These are phyloP conservation scores for Diabrotica undecimpunctata DNA, from an alignment of 1,140 invertebrate genomes.

Conservation along the genomic window DNA sequence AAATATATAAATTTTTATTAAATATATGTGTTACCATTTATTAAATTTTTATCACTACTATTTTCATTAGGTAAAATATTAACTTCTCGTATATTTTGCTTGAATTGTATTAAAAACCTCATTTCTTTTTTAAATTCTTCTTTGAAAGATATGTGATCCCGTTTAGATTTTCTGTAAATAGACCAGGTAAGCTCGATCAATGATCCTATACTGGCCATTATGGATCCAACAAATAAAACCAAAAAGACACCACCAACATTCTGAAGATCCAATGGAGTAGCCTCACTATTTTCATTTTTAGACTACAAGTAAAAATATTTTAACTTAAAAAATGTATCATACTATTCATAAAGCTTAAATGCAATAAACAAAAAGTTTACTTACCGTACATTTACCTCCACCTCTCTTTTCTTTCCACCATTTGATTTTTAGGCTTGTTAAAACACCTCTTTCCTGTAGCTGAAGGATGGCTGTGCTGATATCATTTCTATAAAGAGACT, in stretches of 20 bases:
- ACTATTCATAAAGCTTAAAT: too few species aligned
- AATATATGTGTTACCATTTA: not conserved
- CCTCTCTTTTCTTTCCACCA: slow-evolving; percentile 84
- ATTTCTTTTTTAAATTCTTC: slow-evolving; percentile 68
- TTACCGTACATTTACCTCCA: slow-evolving; percentile 68
- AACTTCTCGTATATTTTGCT: slow-evolving; percentile 30
- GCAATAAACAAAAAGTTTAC: too few species aligned
- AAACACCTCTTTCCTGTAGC: slow-evolving; percentile 73
- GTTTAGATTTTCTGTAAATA: slow-evolving; percentile 29
- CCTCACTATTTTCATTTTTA: slow-evolving; percentile 35
- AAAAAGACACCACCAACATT: slow-evolving; percentile 74
- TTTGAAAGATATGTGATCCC: slow-evolving; percentile 61
- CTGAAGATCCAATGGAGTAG: slow-evolving; percentile 52
- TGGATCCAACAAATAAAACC: slow-evolving; percentile 56
- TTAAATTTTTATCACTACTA: slow-evolving; percentile 7
- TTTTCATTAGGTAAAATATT: not conserved
- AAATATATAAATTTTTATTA: too few species aligned
- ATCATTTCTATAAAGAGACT: slow-evolving; percentile 68
- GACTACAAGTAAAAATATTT: slow-evolving; percentile 23
- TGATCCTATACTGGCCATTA: slow-evolving; percentile 48
- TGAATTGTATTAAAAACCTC: slow-evolving; percentile 46
- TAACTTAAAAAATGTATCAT: not conserved
- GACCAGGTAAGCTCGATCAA: slow-evolving; percentile 42
- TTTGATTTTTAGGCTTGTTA: slow-evolving; percentile 75
- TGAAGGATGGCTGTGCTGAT: slow-evolving; percentile 74